Percentiles rank a stretch among this genome's conserved stretches.
phyloP scores from a whole-genome alignment of 1,140 invertebrate species.

The Drosophila guanche region DNA sequence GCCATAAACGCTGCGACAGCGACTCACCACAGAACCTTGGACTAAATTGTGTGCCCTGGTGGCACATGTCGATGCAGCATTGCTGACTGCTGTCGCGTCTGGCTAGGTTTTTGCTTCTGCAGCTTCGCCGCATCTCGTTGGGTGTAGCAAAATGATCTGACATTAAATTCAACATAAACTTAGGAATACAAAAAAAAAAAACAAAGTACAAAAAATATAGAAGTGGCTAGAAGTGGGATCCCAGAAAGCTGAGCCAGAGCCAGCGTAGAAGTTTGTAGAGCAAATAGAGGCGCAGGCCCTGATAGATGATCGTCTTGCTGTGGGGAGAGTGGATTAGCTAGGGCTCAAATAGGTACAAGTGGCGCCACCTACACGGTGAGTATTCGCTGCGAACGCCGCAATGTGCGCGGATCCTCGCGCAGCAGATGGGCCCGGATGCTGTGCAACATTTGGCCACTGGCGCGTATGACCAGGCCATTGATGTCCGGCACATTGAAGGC shows the following conservation, averaged over 20 bases:
- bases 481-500: constrained; percentile 12
- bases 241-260: constrained; percentile 44
- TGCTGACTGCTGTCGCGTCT: too few relatives aligned
- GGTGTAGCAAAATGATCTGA: background rate
- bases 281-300: constrained; percentile 41
- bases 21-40: background rate
- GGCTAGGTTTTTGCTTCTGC: too few relatives aligned
- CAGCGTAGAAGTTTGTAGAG: constrained; percentile 65
- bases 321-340: background rate
- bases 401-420: constrained; percentile 50
- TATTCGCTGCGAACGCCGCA: constrained; percentile 31
- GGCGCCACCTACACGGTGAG: constrained; percentile 44
- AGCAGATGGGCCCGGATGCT: constrained; percentile 63
- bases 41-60: background rate
- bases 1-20: background rate
- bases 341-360: too few relatives aligned
- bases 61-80: background rate
- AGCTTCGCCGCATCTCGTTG: too few relatives aligned
- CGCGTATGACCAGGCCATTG: constrained; percentile 1
- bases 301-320: constrained; percentile 56
- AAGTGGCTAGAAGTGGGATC: background rate
- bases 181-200: constrained; percentile 7
- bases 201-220: background rate
- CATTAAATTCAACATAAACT: background rate
- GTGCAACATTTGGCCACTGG: constrained; percentile 41